Conservation (phyloP, 2,888 invertebrate genomes). For the Tridacna crocea region DNA sequence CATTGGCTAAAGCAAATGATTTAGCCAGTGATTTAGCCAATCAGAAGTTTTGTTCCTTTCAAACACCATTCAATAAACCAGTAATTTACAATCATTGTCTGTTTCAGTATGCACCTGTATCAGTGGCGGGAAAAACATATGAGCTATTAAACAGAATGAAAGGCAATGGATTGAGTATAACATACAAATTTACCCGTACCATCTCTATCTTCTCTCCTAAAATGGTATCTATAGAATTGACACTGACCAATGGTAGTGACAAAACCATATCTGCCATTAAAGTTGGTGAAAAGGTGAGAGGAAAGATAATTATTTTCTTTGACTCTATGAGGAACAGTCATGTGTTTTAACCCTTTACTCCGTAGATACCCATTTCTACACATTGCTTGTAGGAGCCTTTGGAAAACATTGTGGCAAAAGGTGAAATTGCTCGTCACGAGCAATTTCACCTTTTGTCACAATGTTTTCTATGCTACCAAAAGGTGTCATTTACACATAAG, state of each 20-base stretch:
- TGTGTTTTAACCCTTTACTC: no score
- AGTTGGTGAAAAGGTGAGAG: constrained; percentile 89
- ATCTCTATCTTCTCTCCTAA: constrained; percentile 89
- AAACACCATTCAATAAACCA: not conserved
- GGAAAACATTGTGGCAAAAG: no score
- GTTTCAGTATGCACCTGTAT: constrained; percentile 87
- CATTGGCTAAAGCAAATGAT: no score
- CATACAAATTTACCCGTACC: constrained; percentile 83
- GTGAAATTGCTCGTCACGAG: no score
- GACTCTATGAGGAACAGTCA: no score
- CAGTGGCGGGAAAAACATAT: constrained; percentile 86
- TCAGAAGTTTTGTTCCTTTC: no score
- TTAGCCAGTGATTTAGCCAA: no score
- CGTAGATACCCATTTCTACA: no score
- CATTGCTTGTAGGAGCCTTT: no score
- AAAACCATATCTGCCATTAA: constrained; percentile 88
- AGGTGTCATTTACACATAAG: no score
- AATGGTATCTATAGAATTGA: constrained; percentile 93
- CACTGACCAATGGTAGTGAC: constrained; percentile 91
- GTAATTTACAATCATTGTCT: constrained; percentile 10
- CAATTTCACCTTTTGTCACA: no score
- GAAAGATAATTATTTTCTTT: not conserved
- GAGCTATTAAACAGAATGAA: constrained; percentile 83
- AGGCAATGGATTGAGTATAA: constrained; percentile 85
- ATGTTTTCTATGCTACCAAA: no score